These are phyloP conservation scores for Astyanax mexicanus DNA, from an alignment of 2,797 vertebrate genomes.

Conservation along the genomic window DNA sequence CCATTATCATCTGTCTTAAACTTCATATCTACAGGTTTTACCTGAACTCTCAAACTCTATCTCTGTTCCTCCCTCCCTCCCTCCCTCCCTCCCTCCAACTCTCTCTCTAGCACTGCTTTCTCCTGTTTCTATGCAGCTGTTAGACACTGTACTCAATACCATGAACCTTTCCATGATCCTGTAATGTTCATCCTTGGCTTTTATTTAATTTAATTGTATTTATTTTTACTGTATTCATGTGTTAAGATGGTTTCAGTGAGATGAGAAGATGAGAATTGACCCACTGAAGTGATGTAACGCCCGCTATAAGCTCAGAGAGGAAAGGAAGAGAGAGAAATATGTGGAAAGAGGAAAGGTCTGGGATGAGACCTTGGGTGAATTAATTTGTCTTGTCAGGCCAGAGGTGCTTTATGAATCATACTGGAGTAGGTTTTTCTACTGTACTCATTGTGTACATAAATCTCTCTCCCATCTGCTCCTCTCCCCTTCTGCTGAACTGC, in stretches of 20 bases:
- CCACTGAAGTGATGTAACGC: background rate
- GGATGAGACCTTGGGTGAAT: slow-evolving; percentile 19
- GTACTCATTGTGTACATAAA: slow-evolving; percentile 18
- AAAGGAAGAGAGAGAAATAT: background rate
- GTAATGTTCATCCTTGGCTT: background rate
- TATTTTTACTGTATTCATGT: background rate
- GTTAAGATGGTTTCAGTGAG: background rate
- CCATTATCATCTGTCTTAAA: slow-evolving; percentile 70
- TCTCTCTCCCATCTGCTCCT: slow-evolving; percentile 20
- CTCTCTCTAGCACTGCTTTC: too few relatives aligned
- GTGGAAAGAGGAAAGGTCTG: background rate
- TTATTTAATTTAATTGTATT: background rate
- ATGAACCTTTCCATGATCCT: slow-evolving; percentile 7
- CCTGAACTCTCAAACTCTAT: slow-evolving; percentile 37
- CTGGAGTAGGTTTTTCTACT: slow-evolving; percentile 36
- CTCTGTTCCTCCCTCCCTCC: background rate
- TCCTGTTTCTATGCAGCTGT: background rate
- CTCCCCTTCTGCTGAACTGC: slow-evolving; percentile 1
- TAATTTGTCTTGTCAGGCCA: slow-evolving; percentile 20
- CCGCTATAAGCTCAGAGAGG: background rate
- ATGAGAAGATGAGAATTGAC: slow-evolving; percentile 1
- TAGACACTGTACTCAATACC: background rate
- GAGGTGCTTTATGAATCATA: slow-evolving; percentile 26
- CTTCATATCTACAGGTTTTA: slow-evolving; percentile 57
- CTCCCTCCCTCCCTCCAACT: background rate